phyloP scores from a whole-genome alignment of 35 echinoderm and acorn worm species.

The Strongylocentrotus purpuratus region DNA sequence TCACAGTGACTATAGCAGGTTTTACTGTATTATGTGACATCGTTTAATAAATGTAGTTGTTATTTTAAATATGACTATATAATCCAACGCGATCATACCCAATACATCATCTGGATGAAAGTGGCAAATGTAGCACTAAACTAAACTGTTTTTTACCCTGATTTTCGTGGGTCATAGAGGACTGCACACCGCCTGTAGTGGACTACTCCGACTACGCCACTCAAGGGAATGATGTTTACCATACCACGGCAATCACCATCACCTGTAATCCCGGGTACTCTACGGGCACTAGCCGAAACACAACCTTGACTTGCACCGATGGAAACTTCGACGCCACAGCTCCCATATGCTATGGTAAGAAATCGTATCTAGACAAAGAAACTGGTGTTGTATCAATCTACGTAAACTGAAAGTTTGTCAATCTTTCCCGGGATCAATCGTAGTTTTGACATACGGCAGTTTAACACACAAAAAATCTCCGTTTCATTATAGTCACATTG shows the following conservation, averaged over 20 bases:
- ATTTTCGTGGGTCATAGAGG: neutral
- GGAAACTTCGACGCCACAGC: neutral
- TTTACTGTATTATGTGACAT: too few species aligned
- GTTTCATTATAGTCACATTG: too few species aligned
- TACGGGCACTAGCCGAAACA: neutral
- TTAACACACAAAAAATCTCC: too few species aligned
- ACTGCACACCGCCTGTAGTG: constrained; percentile 18
- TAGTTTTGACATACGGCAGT: too few species aligned
- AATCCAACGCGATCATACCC: too few species aligned
- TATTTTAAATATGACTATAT: too few species aligned
- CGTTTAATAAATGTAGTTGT: too few species aligned
- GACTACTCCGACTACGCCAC: neutral
- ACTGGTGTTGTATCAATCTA: too few species aligned
- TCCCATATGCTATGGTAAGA: neutral
- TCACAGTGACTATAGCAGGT: too few species aligned
- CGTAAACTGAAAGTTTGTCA: too few species aligned
- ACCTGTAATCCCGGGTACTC: neutral
- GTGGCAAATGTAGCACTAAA: neutral
- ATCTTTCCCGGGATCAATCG: too few species aligned
- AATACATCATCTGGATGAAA: too few species aligned
- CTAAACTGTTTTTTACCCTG: neutral
- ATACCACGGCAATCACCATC: neutral
- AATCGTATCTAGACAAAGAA: neutral
- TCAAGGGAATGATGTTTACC: neutral
- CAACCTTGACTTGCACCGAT: neutral